Evolutionary conservation across 35 echinoderm and acorn worm species (phyloP), one percentile per base, ranked within the genome.

Genomic region (Acanthaster planci): DNA sequence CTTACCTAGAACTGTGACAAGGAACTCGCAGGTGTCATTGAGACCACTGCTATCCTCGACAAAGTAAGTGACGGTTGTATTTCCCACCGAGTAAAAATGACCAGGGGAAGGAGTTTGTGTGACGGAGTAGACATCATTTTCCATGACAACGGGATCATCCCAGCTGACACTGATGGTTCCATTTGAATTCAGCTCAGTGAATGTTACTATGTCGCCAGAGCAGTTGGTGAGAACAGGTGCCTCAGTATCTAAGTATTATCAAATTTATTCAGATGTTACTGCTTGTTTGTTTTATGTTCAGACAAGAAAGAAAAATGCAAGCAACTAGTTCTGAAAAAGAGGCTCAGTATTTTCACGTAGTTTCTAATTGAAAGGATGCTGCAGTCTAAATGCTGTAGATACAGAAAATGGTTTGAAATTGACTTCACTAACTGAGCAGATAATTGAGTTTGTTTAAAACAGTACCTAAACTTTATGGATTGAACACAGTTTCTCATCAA

Each of bases 1-100:
- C 56, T 26, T 34, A 72, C 64, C 64, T 34, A 35, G 29, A 72
- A 72, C 64, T 72, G 29, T 72, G 34, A 72, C 64, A 8, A 10
- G 7, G 53, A 94, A 90, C 55, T 83, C 51, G 64, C 92, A 94
- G 23, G 82, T 72, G n/a, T 67, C 86, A 37, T 29, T 58, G 55
- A 90, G 84, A 77, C 44, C 36, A 14, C 79, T 78, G 39, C 72
- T 21, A 86, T 94, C 92, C 0, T 77, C 86, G 9, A 84, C 82
- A 18, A 55, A 86, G 55, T 84, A 86, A 67, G 64, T 59, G 26
- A 94, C 87, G 17, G 55, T 10, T 51, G 82, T 82, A 5, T 31
- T 56, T 47, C 92, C 92, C 40, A 90, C n/a, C n/a, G 44, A 54
- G 52, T 81, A 88, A 16, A 77, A 53, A 31, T 78, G 52, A 7